Evolutionary conservation across 1,140 invertebrate genomes (phyloP).

Genomic region (Drosophila oshimai): DNA sequence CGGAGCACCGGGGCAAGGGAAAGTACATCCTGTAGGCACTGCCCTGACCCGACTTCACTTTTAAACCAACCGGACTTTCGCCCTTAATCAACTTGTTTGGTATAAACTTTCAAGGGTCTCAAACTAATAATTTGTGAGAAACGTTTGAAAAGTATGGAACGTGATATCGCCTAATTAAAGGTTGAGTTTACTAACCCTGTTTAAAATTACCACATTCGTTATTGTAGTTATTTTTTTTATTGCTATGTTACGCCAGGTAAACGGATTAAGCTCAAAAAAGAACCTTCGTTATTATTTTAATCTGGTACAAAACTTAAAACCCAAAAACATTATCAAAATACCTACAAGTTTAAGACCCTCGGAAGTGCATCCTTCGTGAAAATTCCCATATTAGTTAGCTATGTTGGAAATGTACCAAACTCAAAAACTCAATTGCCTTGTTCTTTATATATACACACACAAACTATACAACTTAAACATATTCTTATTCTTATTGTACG

Average conservation of each 20-base stretch:
- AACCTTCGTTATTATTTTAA: no score
- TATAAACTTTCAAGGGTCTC: neutral
- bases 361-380: neutral
- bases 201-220: no score
- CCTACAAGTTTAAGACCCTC: neutral
- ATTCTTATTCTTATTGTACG: conserved; percentile 44
- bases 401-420: conserved; percentile 59
- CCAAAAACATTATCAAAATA: no score
- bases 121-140: neutral
- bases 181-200: no score
- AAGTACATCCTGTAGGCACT: conserved; percentile 62
- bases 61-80: neutral
- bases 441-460: conserved; percentile 57
- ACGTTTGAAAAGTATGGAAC: neutral
- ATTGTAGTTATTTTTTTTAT: no score
- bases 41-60: neutral
- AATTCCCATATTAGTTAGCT: conserved; percentile 28
- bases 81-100: conserved; percentile 1
- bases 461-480: conserved; percentile 46
- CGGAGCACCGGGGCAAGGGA: conserved; percentile 62
- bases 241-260: no score
- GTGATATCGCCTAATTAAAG: neutral
- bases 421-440: conserved; percentile 66
- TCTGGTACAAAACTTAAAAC: no score
- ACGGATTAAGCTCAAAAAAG: no score